Base-by-base conservation (phyloP, 2,888 invertebrate species). In the Lasioglossum zephyrum region DNA sequence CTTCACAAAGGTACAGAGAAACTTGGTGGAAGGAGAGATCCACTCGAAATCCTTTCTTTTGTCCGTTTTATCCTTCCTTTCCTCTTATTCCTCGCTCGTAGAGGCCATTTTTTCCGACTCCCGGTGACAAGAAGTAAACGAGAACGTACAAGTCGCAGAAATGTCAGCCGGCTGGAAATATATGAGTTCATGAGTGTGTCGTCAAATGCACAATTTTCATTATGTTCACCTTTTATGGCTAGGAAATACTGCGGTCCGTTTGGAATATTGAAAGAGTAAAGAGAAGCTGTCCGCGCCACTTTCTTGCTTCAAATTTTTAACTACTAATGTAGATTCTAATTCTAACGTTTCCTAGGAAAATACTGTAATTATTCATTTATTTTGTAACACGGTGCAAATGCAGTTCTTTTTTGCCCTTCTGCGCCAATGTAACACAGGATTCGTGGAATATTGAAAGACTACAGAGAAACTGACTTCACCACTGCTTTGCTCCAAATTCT, bases 71-170 rank as follows among this genome's bases (percentile, higher is more conserved):
- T 79, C 82, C 31, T 39, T 75, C 44, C 73, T n/a, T 69, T 75
- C 63, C 36, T 49, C 8, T 66, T 66, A 66, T 18, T 79, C 26
- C 9, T 22, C 70, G 31, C 85, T 69, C 80, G 66, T 36, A 44
- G 73, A 79, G 63, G 36, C 88, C 84, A 81, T 87, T 82, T 85
- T 73, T 81, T 81, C 84, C 77, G 74, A 41, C 60, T 77, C 26
- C 36, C 70, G 47, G 79, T 47, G 88, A 82, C 88, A 88, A 81
- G 86, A 86, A 79, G 60, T 80, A 82, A 88, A 84, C 82, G 88
- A 88, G 86, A 84, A 88, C 79, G 81, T 84, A 79, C 86, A 81
- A 84, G 79, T 73, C 82, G 69, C 76, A 84, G 63, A 26, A 13
- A 60, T 39, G 53, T n/a, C 66, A 63, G 77, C n/a, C 22, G 57